Evolutionary conservation across 1,140 invertebrate genomes (phyloP).

Genomic region (Drosophila murphyi): DNA sequence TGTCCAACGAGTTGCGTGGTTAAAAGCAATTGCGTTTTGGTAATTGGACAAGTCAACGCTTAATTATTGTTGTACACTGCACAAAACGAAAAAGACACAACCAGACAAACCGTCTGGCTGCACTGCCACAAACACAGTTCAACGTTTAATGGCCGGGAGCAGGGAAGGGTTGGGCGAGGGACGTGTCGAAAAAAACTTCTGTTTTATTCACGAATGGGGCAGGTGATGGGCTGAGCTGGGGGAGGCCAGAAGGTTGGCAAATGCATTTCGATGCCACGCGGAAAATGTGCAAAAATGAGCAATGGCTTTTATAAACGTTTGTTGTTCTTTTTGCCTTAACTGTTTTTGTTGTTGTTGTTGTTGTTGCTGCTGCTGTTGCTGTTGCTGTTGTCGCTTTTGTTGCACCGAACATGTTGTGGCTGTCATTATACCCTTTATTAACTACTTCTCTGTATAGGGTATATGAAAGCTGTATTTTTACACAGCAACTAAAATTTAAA

Average conservation of each 20-base stretch:
- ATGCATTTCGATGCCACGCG: conserved; percentile 58
- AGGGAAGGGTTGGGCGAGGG: neutral
- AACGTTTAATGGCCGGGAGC: neutral
- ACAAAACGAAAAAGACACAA: conserved; percentile 30
- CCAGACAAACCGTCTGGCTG: conserved; percentile 64
- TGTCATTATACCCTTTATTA: conserved; percentile 41
- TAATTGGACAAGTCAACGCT: conserved; percentile 82
- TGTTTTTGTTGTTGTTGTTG: conserved; percentile 8
- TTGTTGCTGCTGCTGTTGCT: neutral
- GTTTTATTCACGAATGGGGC: conserved; percentile 33
- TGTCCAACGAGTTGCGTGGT: conserved; percentile 52
- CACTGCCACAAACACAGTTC: conserved; percentile 24
- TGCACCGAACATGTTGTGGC: conserved; percentile 34
- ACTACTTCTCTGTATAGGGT: neutral
- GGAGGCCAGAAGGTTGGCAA: neutral
- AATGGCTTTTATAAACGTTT: conserved; percentile 62
- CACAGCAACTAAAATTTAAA: neutral
- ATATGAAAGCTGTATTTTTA: neutral
- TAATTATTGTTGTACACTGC: conserved; percentile 73
- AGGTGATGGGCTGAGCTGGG: neutral
- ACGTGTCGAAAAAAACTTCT: conserved; percentile 24
- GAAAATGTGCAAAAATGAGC: conserved; percentile 77
- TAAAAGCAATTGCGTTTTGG: conserved; percentile 80
- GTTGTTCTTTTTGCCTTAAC: conserved; percentile 18
- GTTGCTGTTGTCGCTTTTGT: neutral